Evolutionary conservation across 2,113 vertebrate species (phyloP).

Genomic region (Nothocercus julius): DNA sequence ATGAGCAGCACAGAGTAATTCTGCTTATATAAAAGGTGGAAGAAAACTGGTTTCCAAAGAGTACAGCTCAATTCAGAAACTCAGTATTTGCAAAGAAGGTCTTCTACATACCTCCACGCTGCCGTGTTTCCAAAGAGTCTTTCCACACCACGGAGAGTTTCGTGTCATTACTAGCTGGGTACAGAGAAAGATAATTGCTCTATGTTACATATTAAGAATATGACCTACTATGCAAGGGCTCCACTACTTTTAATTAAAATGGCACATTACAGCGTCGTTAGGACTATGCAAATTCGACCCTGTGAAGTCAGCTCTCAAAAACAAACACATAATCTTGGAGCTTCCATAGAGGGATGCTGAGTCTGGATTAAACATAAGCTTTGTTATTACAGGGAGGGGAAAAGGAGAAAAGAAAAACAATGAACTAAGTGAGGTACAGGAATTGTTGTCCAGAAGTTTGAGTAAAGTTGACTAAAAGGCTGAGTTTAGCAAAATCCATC

Average conservation of each 20-base stretch:
- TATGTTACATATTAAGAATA: not conserved
- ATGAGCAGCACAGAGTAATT: not conserved
- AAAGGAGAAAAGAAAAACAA: not conserved
- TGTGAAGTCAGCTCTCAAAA: not conserved
- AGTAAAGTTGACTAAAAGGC: not conserved
- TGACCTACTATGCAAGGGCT: constrained; percentile 22
- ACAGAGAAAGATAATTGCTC: not conserved
- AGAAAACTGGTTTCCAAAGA: not conserved
- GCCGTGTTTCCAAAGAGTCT: not conserved
- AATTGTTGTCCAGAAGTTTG: not conserved
- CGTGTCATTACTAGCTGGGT: not conserved
- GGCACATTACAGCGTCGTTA: not conserved
- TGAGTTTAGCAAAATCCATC: not conserved
- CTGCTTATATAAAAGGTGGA: not conserved
- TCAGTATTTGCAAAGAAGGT: not conserved
- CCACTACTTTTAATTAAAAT: not conserved
- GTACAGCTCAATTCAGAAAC: not conserved
- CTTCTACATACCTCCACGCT: not conserved
- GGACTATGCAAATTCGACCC: not conserved
- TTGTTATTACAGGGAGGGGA: not conserved
- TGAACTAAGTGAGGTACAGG: not conserved
- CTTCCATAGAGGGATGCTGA: not conserved
- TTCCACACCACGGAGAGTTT: not conserved
- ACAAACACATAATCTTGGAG: not conserved
- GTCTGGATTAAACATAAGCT: not conserved